A percentile compares a stretch with the other conserved stretches of the same genome.
Conservation (phyloP, 2,797 vertebrate genomes). For the Paratrypauchen microcephalus region DNA sequence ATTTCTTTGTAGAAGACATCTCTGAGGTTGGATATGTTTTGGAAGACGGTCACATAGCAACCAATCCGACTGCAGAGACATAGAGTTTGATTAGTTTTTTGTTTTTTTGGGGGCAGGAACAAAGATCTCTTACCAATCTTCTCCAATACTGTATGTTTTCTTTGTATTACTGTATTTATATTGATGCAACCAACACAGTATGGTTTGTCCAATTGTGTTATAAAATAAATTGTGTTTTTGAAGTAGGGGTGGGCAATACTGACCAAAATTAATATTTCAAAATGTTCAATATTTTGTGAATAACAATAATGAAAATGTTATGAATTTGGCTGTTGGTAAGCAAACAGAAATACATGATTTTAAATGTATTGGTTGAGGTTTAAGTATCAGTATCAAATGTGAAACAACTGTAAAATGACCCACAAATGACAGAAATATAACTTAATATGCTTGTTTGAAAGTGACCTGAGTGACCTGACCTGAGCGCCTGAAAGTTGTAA, state of each 20-base stretch:
- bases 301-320: too few species aligned
- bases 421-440: not conserved
- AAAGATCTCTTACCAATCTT: too few species aligned
- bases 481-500: too few species aligned
- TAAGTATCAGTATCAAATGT: not conserved
- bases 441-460: too few species aligned
- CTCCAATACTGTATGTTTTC: not conserved
- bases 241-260: too few species aligned
- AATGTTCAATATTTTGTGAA: too few species aligned
- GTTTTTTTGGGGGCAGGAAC: too few species aligned
- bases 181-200: not conserved
- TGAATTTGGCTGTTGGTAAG: not conserved
- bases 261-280: too few species aligned
- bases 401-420: not conserved
- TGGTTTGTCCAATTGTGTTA: not conserved
- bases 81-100: not conserved
- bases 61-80: conserved; percentile 84
- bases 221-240: not conserved
- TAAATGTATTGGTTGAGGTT: not conserved
- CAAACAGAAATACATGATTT: not conserved
- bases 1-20: conserved; percentile 97
- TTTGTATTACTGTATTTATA: not conserved
- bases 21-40: conserved; percentile 92
- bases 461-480: too few species aligned
- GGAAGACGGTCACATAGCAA: conserved; percentile 92